These are phyloP conservation scores for Acanthornis magna DNA, from an alignment of 2,797 vertebrate genomes.

Conservation along the genomic window DNA sequence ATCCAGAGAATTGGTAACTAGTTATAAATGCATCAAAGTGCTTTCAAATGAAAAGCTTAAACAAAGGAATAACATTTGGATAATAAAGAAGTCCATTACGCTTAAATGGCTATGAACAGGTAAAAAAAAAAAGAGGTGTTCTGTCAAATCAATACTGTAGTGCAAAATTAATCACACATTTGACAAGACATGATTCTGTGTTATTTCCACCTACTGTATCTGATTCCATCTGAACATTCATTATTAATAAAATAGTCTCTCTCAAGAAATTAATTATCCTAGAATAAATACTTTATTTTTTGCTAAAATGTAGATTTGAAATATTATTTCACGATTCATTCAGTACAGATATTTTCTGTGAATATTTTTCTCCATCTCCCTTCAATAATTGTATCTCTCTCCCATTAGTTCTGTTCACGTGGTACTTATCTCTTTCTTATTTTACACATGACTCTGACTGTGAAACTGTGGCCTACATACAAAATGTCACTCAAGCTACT, in stretches of 20 bases:
- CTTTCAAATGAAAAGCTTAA: constrained; percentile 34
- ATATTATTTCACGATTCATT: neutral
- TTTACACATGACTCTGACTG: neutral
- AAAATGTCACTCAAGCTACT: neutral
- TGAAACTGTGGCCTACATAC: constrained; percentile 31
- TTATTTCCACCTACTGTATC: constrained; percentile 52
- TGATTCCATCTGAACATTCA: constrained; percentile 27
- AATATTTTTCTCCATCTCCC: neutral
- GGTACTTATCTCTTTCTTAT: neutral
- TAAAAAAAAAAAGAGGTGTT: constrained; percentile 20
- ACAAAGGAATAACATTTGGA: constrained; percentile 51
- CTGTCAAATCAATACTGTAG: constrained; percentile 56
- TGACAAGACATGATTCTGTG: constrained; percentile 58
- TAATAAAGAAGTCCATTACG: constrained; percentile 50
- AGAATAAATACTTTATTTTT: constrained; percentile 21
- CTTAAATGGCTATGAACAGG: constrained; percentile 53
- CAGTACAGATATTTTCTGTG: neutral
- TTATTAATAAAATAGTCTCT: constrained; percentile 54
- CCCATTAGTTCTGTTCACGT: neutral
- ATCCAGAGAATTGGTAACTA: constrained; percentile 39
- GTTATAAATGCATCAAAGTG: constrained; percentile 58
- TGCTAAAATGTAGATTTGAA: neutral
- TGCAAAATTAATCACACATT: constrained; percentile 58
- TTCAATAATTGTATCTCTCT: neutral
- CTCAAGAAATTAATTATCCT: constrained; percentile 46